Conservation (phyloP, 2,113 vertebrate genomes). For the Erpornis zantholeuca region DNA sequence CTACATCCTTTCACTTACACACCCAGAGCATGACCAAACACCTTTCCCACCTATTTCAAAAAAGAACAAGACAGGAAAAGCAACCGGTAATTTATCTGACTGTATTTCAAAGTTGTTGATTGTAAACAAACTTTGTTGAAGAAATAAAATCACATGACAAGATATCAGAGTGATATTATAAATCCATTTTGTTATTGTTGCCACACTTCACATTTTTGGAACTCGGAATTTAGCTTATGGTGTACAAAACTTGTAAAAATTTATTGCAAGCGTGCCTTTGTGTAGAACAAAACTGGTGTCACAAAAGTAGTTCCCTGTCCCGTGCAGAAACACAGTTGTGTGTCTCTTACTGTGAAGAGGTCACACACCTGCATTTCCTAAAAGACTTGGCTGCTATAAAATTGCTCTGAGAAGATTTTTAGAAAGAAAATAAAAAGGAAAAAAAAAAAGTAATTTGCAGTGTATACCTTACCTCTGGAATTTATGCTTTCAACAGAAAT, state of each 20-base stretch:
- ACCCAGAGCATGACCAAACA: background rate
- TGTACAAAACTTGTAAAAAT: constrained; percentile 66
- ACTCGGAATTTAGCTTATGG: constrained; percentile 57
- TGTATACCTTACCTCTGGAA: background rate
- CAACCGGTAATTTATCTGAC: constrained; percentile 11
- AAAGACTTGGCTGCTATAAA: constrained; percentile 47
- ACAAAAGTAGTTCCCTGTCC: constrained; percentile 56
- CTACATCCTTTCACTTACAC: background rate
- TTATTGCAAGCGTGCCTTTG: constrained; percentile 62
- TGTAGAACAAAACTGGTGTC: constrained; percentile 55
- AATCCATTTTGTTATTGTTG: constrained; percentile 59
- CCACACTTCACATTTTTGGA: constrained; percentile 58
- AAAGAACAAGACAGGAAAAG: constrained; percentile 12
- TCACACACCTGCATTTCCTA: constrained; percentile 12
- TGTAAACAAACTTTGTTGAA: constrained; percentile 64
- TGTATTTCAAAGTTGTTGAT: constrained; percentile 68
- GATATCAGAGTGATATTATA: constrained; percentile 57
- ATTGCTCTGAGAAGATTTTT: background rate
- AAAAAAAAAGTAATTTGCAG: background rate
- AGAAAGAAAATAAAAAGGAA: background rate
- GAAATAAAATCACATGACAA: constrained; percentile 66
- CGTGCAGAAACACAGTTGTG: constrained; percentile 30
- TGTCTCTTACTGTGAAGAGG: background rate
- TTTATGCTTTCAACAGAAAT: background rate
- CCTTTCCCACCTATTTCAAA: background rate